Conservation (phyloP, 1,140 invertebrate genomes). For the Drosophila pseudoananassae region DNA sequence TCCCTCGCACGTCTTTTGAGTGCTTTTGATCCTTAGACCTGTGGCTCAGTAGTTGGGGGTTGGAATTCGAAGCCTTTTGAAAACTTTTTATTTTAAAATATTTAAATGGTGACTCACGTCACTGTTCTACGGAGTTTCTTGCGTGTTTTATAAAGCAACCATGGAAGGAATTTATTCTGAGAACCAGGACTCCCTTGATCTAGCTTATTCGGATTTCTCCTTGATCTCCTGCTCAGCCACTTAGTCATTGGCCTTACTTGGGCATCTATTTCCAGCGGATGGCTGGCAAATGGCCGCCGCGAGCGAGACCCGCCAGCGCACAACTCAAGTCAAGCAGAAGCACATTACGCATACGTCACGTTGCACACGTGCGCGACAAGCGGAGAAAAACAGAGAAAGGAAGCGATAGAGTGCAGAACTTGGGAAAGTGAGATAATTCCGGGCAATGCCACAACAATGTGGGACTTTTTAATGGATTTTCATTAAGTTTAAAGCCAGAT, state of each 20-base stretch:
- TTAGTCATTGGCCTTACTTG: slow-evolving; percentile 36
- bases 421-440: slow-evolving; percentile 41
- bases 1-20: neutral
- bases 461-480: slow-evolving; percentile 81
- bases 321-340: slow-evolving; percentile 61
- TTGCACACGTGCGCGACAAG: slow-evolving; percentile 55
- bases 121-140: neutral
- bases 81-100: slow-evolving; percentile 42
- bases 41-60: slow-evolving; percentile 14
- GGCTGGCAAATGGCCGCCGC: slow-evolving; percentile 42
- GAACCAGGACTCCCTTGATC: slow-evolving; percentile 10
- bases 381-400: slow-evolving; percentile 3
- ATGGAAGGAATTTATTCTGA: too few relatives aligned
- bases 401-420: slow-evolving; percentile 3
- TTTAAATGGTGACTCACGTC: slow-evolving; percentile 32
- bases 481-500: slow-evolving; percentile 63
- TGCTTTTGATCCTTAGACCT: slow-evolving; percentile 66
- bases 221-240: slow-evolving; percentile 22
- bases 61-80: slow-evolving; percentile 56
- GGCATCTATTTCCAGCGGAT: slow-evolving; percentile 16
- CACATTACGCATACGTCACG: slow-evolving; percentile 75
- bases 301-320: slow-evolving; percentile 17
- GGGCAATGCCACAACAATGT: slow-evolving; percentile 63
- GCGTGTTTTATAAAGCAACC: slow-evolving; percentile 18
- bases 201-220: slow-evolving; percentile 8